Conservation (phyloP, 1,140 invertebrate species). For the Galleria mellonella region DNA sequence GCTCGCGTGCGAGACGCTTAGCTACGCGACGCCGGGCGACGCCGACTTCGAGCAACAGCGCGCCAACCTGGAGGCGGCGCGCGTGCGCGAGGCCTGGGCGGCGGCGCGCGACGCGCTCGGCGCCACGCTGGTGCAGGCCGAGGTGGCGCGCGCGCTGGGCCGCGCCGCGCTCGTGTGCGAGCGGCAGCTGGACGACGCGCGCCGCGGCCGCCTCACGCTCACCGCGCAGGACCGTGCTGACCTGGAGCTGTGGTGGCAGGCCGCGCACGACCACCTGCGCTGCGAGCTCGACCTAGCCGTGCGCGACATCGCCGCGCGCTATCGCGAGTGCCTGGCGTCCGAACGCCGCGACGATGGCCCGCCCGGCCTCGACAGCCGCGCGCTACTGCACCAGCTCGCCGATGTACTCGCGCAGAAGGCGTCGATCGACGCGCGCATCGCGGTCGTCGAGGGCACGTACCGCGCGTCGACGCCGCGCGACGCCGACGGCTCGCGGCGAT, state of each 20-base stretch:
- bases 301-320: conserved; percentile 78
- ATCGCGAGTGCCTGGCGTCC: conserved; percentile 75
- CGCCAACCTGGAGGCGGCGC: conserved; percentile 48
- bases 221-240: conserved; percentile 77
- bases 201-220: conserved; percentile 70
- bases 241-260: conserved; percentile 81
- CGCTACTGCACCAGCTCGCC: conserved; percentile 80
- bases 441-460: conserved; percentile 75
- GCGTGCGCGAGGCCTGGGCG: conserved; percentile 79
- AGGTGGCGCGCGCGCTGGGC: conserved; percentile 82
- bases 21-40: conserved; percentile 65
- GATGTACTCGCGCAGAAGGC: conserved; percentile 86
- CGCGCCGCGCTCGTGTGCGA: conserved; percentile 80
- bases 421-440: conserved; percentile 82
- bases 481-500: conserved; percentile 14
- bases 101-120: conserved; percentile 81
- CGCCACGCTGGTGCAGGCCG: conserved; percentile 81
- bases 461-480: conserved; percentile 40
- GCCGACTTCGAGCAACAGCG: conserved; percentile 48
- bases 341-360: conserved; percentile 66
- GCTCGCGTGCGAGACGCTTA: conserved; percentile 79
- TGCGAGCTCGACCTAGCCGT: conserved; percentile 81
- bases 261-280: conserved; percentile 79
- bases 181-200: conserved; percentile 66
- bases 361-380: conserved; percentile 65